A percentile compares a stretch with the other conserved stretches of the same genome.
phyloP scores from a whole-genome alignment of 1,140 invertebrate species.

The Pogonomyrmex californicus region DNA sequence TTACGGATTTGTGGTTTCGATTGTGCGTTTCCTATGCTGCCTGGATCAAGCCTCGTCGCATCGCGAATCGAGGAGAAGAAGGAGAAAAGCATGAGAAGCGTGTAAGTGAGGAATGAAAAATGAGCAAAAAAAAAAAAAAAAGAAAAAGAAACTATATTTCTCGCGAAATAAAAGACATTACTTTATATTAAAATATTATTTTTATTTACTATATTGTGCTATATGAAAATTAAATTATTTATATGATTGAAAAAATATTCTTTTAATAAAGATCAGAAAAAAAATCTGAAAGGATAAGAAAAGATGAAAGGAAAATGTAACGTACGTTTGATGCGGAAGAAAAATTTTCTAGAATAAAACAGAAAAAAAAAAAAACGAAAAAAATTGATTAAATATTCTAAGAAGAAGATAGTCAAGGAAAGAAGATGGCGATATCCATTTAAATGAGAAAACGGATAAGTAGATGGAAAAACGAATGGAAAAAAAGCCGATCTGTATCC shows the following conservation, averaged over 20 bases:
- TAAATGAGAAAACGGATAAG: background rate
- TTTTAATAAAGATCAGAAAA: background rate
- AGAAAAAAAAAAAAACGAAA: background rate
- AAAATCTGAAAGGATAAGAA: background rate
- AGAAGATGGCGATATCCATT: background rate
- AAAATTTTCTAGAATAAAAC: background rate
- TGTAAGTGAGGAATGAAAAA: slow-evolving; percentile 25
- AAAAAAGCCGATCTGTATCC: slow-evolving; percentile 2
- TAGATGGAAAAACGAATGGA: too few species aligned
- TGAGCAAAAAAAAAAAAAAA: too few species aligned
- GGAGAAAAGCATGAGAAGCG: slow-evolving; percentile 5
- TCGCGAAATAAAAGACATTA: background rate
- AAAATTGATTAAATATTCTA: background rate
- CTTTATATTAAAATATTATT: too few species aligned
- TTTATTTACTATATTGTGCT: background rate
- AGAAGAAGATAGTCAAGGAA: background rate
- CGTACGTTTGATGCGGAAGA: background rate
- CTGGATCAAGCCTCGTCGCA: background rate
- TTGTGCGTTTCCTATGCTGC: slow-evolving; percentile 33
- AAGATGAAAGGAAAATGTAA: background rate
- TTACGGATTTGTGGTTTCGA: slow-evolving; percentile 86
- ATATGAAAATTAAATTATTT: too few species aligned
- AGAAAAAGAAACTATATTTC: background rate
- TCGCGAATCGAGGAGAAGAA: slow-evolving; percentile 10
- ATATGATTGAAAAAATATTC: too few species aligned